Conservation (phyloP, 2,797 vertebrate species). For the Coregonus suidteri region DNA sequence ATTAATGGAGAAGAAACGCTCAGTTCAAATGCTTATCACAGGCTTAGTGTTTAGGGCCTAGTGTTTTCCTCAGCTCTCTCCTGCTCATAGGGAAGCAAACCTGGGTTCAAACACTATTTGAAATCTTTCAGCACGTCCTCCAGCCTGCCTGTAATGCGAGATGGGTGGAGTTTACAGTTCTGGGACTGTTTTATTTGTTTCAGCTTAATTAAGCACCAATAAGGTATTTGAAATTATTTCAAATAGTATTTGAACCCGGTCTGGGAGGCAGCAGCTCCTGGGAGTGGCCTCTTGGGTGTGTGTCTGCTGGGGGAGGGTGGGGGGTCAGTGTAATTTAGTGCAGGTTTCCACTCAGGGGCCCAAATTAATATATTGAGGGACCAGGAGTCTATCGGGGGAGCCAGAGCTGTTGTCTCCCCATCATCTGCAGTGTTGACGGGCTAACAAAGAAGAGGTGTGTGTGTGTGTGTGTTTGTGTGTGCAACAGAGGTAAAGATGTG, state of each 20-base stretch:
- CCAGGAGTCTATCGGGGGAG: constrained; percentile 6
- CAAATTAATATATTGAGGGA: constrained; percentile 40
- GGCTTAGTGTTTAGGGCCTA: not conserved
- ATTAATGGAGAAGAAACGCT: constrained; percentile 13
- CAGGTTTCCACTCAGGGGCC: not conserved
- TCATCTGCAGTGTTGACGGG: constrained; percentile 30
- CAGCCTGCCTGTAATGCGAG: no score
- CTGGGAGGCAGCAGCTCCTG: constrained; percentile 10
- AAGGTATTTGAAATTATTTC: not conserved
- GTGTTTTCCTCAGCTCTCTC: not conserved
- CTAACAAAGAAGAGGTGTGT: constrained; percentile 17
- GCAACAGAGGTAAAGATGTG: constrained; percentile 13
- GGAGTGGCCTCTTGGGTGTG: constrained; percentile 9
- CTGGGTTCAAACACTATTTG: not conserved
- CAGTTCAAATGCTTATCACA: constrained; percentile 15
- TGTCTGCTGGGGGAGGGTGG: not conserved
- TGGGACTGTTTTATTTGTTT: no score
- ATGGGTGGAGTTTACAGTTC: no score
- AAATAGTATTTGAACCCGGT: not conserved
- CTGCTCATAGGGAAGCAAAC: not conserved
- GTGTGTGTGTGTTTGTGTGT: no score
- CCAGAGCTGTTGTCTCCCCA: constrained; percentile 18
- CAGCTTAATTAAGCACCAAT: no score
- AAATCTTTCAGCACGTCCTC: not conserved
- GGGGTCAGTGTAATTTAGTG: constrained; percentile 30